Base-by-base conservation (phyloP, 2,888 invertebrate genomes). In the Stegana nigrithorax region DNA sequence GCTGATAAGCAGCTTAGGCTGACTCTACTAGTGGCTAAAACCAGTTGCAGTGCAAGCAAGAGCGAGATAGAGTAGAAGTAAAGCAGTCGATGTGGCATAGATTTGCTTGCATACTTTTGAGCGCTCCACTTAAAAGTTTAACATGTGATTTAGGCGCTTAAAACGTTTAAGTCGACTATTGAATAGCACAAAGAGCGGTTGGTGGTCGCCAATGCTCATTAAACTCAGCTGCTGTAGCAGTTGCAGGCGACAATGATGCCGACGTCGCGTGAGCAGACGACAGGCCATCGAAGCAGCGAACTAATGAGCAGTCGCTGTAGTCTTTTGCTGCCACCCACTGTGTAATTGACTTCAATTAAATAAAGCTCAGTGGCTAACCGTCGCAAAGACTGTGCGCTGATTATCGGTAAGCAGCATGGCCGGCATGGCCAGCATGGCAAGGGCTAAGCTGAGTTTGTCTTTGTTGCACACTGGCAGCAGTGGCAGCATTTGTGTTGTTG, bases 341-440 rank as follows among this genome's bases (percentile, higher is more conserved):
- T 70, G 83, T 75, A 81, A 83, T 81, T 82, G 81, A 77, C 79
- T 83, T 79, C 82, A 83, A 83, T 81, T 83, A 81, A 81, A 80
- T 78, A 73, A 77, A 71, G 69, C 75, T 79, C 65, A 64, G 72
- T 29, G 53, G 21, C 36, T 55, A 26, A 17, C 36, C 32, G 53
- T 55, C 23, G 5, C n/a, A n/a, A n/a, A n/a, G n/a, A n/a, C 14
- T 39, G 5, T 12, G 23, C 25, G 12, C 50, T 50, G 50, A 50
- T 50, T 50, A 50, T 50, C 50, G 6, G 50, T 25, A 50, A 39
- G 6, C 39, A n/a, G 39, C 19, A 23, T 10, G n/a, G 25, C 47
- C 21, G n/a, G 14, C 45, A 45, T 45, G 47, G 12, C 17, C 25
- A 32, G 14, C 19, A 8, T 4, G 21, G 19, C 23, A 7, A 5